phyloP scores from a whole-genome alignment of 1,140 invertebrate genomes.

The Cydia splendana region DNA sequence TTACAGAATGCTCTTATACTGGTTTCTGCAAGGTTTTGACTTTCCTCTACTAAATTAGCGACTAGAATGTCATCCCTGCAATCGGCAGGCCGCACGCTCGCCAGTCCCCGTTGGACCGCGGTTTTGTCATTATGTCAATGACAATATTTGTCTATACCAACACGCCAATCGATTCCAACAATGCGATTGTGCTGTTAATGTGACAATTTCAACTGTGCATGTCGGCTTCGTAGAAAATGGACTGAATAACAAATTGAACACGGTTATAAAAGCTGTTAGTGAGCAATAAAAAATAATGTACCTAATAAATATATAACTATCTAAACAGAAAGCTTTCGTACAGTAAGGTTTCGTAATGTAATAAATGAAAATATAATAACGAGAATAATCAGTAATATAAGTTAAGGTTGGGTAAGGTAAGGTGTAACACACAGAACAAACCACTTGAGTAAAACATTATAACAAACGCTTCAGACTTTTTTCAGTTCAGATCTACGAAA shows the following conservation, averaged over 20 bases:
- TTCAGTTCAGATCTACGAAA: no score
- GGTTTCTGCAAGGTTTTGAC: not conserved
- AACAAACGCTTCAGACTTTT: no score
- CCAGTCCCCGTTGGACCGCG: constrained; percentile 59
- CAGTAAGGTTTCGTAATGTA: no score
- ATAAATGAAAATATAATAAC: no score
- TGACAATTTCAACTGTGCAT: constrained; percentile 10
- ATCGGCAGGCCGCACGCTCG: constrained; percentile 45
- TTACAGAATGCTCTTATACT: not conserved
- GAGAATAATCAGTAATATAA: no score
- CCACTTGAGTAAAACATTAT: no score
- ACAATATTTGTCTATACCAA: constrained; percentile 60
- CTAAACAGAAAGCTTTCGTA: no score
- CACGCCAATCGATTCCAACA: constrained; percentile 51
- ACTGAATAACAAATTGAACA: not conserved
- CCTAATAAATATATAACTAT: not conserved
- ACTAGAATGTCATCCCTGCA: constrained; percentile 36
- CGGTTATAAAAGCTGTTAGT: not conserved
- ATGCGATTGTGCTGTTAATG: constrained; percentile 17
- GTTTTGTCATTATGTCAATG: constrained; percentile 65
- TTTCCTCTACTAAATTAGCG: not conserved
- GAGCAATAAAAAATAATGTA: not conserved
- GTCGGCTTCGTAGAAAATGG: not conserved
- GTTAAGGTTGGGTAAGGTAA: no score
- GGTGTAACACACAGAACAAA: no score